These are phyloP conservation scores for Atherinosoma microstoma DNA, from an alignment of 2,797 vertebrate genomes.

Conservation along the genomic window DNA sequence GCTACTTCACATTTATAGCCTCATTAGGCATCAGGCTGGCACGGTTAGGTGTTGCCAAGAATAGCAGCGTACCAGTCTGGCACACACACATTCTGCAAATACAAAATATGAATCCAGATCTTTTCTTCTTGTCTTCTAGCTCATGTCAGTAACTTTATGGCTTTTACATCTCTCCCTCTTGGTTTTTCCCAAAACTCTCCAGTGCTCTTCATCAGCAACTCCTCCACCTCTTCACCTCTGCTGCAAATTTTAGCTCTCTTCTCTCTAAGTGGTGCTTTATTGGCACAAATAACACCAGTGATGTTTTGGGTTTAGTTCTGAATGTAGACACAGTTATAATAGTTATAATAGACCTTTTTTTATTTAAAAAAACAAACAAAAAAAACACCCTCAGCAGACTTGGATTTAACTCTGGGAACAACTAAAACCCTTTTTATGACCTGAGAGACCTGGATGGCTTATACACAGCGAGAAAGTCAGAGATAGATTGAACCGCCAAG, in stretches of 20 bases:
- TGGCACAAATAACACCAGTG: conserved; percentile 1
- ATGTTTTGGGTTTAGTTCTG: no score
- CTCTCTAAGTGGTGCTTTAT: not conserved
- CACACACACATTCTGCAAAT: conserved; percentile 25
- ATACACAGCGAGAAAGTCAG: no score
- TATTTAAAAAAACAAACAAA: no score
- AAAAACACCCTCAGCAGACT: no score
- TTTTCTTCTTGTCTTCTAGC: conserved; percentile 3
- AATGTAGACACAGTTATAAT: no score
- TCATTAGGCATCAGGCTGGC: conserved; percentile 58
- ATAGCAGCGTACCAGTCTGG: conserved; percentile 55
- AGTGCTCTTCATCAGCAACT: not conserved
- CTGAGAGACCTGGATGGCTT: no score
- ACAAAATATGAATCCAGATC: conserved; percentile 20
- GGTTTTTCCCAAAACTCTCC: not conserved
- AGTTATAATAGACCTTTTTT: no score
- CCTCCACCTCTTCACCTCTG: not conserved
- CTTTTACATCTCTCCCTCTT: not conserved
- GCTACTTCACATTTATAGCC: conserved; percentile 50
- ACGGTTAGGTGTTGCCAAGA: conserved; percentile 32
- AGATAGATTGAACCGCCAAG: no score
- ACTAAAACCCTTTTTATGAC: no score
- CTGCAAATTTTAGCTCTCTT: not conserved
- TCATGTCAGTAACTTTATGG: not conserved
- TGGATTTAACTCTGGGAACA: no score